phyloP scores from a whole-genome alignment of 2,113 vertebrate genomes.

The Lycaon pictus region DNA sequence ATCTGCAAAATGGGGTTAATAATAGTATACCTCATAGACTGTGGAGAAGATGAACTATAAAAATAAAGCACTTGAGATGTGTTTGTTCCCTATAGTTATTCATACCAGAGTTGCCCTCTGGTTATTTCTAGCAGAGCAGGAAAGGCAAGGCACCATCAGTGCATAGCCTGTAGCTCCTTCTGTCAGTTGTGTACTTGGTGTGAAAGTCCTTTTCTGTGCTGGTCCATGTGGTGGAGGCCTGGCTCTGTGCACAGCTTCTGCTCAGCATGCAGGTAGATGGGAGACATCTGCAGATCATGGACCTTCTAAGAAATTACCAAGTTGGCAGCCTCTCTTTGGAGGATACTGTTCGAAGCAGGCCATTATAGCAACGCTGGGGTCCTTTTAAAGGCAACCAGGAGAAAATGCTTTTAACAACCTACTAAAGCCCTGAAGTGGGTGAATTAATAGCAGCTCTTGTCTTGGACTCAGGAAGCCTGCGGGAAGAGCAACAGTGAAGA shows the following conservation, averaged over 20 bases:
- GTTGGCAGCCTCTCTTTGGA: background rate
- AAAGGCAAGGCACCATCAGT: background rate
- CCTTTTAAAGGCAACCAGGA: background rate
- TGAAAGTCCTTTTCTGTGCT: background rate
- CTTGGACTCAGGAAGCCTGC: background rate
- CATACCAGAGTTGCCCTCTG: background rate
- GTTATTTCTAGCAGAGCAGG: background rate
- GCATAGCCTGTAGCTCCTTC: background rate
- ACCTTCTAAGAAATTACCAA: background rate
- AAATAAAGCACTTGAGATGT: background rate
- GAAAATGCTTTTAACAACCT: background rate
- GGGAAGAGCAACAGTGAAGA: background rate
- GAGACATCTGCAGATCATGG: background rate
- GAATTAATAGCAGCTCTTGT: background rate
- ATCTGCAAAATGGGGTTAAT: background rate
- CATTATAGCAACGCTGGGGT: background rate
- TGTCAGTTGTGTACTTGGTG: rapidly evolving
- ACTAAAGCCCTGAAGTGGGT: background rate
- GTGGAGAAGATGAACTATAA: background rate
- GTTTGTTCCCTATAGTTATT: background rate
- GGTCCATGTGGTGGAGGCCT: background rate
- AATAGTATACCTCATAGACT: background rate
- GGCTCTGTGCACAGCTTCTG: background rate
- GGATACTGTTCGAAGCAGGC: background rate
- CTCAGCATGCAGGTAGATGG: background rate